phyloP scores from a whole-genome alignment of 2,888 invertebrate species.

The Danaus chrysippus region DNA sequence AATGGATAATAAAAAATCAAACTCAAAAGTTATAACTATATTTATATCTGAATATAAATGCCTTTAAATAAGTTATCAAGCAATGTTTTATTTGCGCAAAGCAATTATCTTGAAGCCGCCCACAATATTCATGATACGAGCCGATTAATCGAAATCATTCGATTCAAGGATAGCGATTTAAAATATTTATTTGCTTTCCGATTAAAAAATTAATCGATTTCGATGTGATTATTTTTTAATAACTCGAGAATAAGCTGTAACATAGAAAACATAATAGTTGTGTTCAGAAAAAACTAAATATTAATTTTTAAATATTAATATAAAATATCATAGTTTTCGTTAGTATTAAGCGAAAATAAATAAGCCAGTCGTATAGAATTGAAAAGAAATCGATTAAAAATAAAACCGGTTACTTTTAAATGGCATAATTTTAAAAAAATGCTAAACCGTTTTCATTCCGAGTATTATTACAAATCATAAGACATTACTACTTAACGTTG shows the following conservation, averaged over 20 bases:
- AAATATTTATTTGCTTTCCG: slow-evolving; percentile 69
- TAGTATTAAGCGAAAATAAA: too few species aligned
- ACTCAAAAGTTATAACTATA: background rate
- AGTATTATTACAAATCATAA: slow-evolving; percentile 44
- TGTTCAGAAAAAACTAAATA: too few species aligned
- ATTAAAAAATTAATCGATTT: slow-evolving; percentile 28
- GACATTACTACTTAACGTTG: background rate
- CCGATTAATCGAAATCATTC: slow-evolving; percentile 68
- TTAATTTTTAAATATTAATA: background rate
- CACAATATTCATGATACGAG: slow-evolving; percentile 57
- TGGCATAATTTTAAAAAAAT: background rate
- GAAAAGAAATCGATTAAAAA: too few species aligned
- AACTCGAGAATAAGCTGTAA: too few species aligned
- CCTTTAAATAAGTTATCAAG: slow-evolving; percentile 41
- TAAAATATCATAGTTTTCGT: background rate
- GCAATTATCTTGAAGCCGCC: slow-evolving; percentile 61
- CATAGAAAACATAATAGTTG: too few species aligned
- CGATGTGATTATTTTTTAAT: slow-evolving; percentile 25
- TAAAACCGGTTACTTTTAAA: background rate
- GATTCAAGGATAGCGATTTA: slow-evolving; percentile 50
- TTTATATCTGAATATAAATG: slow-evolving; percentile 34
- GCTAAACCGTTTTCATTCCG: background rate
- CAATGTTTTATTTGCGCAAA: slow-evolving; percentile 60
- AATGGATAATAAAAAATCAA: background rate
- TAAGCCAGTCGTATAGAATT: too few species aligned